phyloP scores from a whole-genome alignment of 2,797 vertebrate genomes.

The Menidia menidia region DNA sequence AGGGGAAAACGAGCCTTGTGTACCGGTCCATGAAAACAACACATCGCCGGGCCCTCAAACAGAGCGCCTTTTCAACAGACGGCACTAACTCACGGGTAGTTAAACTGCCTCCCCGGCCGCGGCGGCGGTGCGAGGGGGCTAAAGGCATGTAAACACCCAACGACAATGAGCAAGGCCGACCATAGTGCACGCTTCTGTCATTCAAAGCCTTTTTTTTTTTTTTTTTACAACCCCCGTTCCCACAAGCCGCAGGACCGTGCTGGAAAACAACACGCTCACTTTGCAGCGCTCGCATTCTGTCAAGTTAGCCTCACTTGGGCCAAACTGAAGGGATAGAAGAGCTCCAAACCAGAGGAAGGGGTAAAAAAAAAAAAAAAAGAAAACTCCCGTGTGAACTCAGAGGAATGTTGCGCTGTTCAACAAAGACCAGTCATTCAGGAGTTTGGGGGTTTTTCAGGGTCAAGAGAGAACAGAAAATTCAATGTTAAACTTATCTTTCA shows the following conservation, averaged over 20 bases:
- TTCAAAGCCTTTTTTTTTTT: constrained; percentile 46
- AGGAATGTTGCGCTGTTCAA: constrained; percentile 49
- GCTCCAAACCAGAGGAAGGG: constrained; percentile 24
- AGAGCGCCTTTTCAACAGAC: constrained; percentile 69
- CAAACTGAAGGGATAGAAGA: constrained; percentile 37
- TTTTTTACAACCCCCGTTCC: constrained; percentile 68
- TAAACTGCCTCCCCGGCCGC: constrained; percentile 55
- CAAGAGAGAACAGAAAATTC: constrained; percentile 18
- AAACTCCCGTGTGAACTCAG: constrained; percentile 38
- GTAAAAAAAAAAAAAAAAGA: background rate
- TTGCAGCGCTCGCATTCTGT: constrained; percentile 57
- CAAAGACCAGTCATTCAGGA: constrained; percentile 48
- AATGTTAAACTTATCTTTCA: constrained; percentile 41
- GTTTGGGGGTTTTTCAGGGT: constrained; percentile 16
- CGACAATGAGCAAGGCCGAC: constrained; percentile 75
- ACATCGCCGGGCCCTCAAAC: constrained; percentile 54
- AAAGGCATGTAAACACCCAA: constrained; percentile 72
- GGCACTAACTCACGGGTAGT: constrained; percentile 69
- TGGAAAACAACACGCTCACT: constrained; percentile 65
- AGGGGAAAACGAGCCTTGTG: constrained; percentile 45
- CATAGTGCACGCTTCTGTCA: constrained; percentile 73
- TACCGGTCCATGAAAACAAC: constrained; percentile 64
- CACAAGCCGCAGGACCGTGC: constrained; percentile 67
- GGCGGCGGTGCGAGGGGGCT: constrained; percentile 58
- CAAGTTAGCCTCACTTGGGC: constrained; percentile 28